Base-by-base conservation (phyloP, 2,888 invertebrate species). In the Drosophila barbarae region DNA sequence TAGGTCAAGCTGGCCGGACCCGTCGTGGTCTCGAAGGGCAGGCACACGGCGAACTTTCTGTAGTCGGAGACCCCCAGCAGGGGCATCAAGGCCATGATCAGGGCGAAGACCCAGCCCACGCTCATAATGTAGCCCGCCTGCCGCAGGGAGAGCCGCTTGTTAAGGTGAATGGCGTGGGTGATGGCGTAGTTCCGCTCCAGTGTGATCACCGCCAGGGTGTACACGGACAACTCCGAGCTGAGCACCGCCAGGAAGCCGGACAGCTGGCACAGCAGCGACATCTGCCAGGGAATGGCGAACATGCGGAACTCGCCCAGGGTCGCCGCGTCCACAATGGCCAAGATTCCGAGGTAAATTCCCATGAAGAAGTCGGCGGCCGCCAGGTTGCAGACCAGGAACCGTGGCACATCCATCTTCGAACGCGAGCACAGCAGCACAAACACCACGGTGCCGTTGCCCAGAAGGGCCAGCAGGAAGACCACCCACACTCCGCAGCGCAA, bases 261-360 rank as follows among this genome's bases (percentile, higher is more conserved):
- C 49, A 97, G 91, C 86, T 96, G 95, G 90, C 98, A 99, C 28
- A 96, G 96, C 36, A 94, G 92, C 30, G 97, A 97, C 93, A 96
- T 95, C 91, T 99, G 99, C 98, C 99, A 99, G 1, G 95, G 95
- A 72, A 99, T 97, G 15, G 98, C 98, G 90, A 96, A 96, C 92
- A 95, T 96, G 76, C 98, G 94, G 90, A 98, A 99, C 90, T 98
- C 96, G 26, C 98, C 98, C 64, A 98, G 90, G 0, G 98, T 98
- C 23, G 96, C 96, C 0, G 97, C 98, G 90, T 99, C 99, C 53
- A 98, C 96, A 42, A 98, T 95, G 0, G 98, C 98, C 84, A 99
- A 90, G 83, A 98, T 94, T 1, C 97, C 98, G 69, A 98, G 91
- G 89, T 98, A 98, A 56, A 97, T 92, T 55, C 98, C 98, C 97